phyloP scores from a whole-genome alignment of 1,140 invertebrate genomes.

The Camponotus pennsylvanicus region DNA sequence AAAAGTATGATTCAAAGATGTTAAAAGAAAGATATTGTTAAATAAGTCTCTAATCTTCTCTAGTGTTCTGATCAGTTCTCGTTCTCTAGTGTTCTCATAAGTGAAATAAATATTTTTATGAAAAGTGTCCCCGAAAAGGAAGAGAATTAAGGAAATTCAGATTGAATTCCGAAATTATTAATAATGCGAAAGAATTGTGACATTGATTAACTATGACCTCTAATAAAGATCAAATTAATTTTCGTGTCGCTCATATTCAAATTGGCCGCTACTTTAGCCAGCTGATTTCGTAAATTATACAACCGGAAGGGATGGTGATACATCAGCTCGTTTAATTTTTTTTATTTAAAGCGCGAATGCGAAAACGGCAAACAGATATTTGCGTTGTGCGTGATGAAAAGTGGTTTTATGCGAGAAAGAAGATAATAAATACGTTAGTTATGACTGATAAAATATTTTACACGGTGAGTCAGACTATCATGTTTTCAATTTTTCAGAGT shows the following conservation, averaged over 20 bases:
- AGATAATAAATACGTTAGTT: conserved; percentile 38
- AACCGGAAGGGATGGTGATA: not conserved
- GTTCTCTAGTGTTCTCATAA: not conserved
- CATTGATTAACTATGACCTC: not conserved
- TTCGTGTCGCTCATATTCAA: not conserved
- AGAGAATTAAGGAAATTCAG: not conserved
- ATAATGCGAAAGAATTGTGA: not conserved
- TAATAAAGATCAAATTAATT: conserved; percentile 17
- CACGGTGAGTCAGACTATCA: conserved; percentile 6
- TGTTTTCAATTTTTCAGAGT: not conserved
- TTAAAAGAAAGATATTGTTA: not conserved
- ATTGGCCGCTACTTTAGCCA: not conserved
- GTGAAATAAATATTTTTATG: not conserved
- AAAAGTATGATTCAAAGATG: not conserved
- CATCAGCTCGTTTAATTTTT: conserved; percentile 1
- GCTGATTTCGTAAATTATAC: conserved; percentile 26
- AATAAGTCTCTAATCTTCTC: not conserved
- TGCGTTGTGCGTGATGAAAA: conserved; percentile 17
- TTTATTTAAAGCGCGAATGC: not conserved
- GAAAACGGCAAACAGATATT: conserved; percentile 12
- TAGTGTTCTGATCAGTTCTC: not conserved
- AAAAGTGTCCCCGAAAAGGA: not conserved
- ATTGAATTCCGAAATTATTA: not conserved
- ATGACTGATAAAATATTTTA: conserved; percentile 17
- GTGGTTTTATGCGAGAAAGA: not conserved